Base-by-base conservation (phyloP, 1,140 invertebrate species). In the Lucilia cuprina region DNA sequence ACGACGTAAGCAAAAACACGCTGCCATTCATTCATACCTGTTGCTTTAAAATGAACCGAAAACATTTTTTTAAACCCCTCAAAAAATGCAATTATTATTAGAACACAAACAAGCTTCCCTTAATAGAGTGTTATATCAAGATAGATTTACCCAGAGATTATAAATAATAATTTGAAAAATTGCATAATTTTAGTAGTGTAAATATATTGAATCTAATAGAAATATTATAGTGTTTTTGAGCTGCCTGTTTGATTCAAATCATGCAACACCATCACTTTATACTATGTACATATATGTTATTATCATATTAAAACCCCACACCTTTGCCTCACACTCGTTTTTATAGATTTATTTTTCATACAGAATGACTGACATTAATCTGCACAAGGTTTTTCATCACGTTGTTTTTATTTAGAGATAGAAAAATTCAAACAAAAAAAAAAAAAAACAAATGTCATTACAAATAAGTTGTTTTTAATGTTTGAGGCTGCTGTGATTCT, bases 351-450 rank as follows among this genome's bases (percentile, higher is more conserved):
- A 0, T 60, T 60, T 41, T 14, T 12, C 13, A 12, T 14, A 78
- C 14, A 17, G 75, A 41, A 35, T 78, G 77, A 80, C n/a, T 80
- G 41, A 49, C 77, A 80, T 49, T 80, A 80, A 80, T 80, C 77
- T 80, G 41, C 41, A 19, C 77, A 80, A 80, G 77, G 77, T 80
- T 80, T 80, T 80, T 49, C 77, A 49, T 80, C 77, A 80, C 77
- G 41, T 80, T 80, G 49, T 21, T 70, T 60, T 60, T 60, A n/a
- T 17, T 60, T 7, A 60, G n/a, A 60, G 55, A 60, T 21, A 70
- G 65, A 19, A 19, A 10, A 21, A 2, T 2, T 3, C 3, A 30
- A 1, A 30, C 25, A 30, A 30, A 30, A 70, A 70, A 2, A 30
- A 1, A 30, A 1, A 30, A 30, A 30, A 70, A 70, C 21, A 70